phyloP scores from a whole-genome alignment of 2,888 invertebrate species.

The Netelia inedita region DNA sequence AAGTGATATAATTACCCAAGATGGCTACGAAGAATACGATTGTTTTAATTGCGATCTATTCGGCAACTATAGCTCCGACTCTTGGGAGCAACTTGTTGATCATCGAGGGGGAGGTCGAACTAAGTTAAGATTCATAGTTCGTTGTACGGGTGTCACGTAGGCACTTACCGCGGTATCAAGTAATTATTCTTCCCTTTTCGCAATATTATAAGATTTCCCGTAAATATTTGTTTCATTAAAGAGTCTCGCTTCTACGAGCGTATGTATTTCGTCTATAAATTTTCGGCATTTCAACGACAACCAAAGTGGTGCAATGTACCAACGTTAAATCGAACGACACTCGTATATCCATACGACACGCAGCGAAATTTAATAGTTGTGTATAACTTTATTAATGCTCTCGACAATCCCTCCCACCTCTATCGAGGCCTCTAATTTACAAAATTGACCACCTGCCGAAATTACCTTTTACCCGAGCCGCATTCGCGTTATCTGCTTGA shows the following conservation, averaged over 20 bases:
- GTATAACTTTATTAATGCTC: slow-evolving; percentile 22
- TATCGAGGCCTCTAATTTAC: slow-evolving; percentile 61
- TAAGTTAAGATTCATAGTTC: slow-evolving; percentile 47
- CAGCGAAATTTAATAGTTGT: slow-evolving; percentile 2
- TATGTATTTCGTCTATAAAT: background rate
- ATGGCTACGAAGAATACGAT: slow-evolving; percentile 4
- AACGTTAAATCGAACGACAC: slow-evolving; percentile 37
- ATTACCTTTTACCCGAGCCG: slow-evolving; percentile 54
- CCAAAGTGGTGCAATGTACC: background rate
- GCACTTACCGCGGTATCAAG: slow-evolving; percentile 14
- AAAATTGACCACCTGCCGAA: slow-evolving; percentile 66
- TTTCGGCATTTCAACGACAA: background rate
- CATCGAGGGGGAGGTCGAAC: background rate
- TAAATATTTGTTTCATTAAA: background rate
- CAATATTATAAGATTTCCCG: slow-evolving; percentile 24
- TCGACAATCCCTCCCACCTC: background rate
- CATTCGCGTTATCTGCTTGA: slow-evolving; percentile 8
- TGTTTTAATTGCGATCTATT: slow-evolving; percentile 52
- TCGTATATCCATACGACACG: slow-evolving; percentile 23
- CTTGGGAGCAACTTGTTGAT: slow-evolving; percentile 52
- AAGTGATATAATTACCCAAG: background rate
- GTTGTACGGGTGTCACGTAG: background rate
- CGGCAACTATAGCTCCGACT: slow-evolving; percentile 12
- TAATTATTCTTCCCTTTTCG: slow-evolving; percentile 41
- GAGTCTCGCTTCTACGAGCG: background rate